Evolutionary conservation across 2,888 invertebrate species (phyloP).

Genomic region (Lochmaea crataegi): DNA sequence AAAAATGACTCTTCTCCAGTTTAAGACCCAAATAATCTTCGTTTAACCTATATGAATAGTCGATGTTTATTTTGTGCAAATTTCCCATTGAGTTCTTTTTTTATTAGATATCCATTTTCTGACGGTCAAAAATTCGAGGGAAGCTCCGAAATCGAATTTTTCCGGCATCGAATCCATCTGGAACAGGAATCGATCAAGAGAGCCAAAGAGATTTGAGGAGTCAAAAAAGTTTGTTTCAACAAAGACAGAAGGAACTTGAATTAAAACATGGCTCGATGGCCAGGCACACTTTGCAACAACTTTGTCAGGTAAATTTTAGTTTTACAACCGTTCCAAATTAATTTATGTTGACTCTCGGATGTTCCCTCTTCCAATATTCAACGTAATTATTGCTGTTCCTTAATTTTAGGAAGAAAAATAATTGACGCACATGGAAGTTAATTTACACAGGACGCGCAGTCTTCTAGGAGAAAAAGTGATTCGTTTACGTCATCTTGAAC

Average conservation of each 20-base stretch:
- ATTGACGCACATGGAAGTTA: slow-evolving; percentile 85
- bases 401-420: slow-evolving; percentile 79
- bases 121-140: slow-evolving; percentile 69
- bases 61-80: no score
- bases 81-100: no score
- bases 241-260: slow-evolving; percentile 70
- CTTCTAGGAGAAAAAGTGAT: slow-evolving; percentile 86
- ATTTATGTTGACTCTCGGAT: no score
- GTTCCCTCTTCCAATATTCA: not conserved
- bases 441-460: slow-evolving; percentile 82
- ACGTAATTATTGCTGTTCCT: no score
- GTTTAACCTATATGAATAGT: no score
- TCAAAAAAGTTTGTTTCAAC: slow-evolving; percentile 76
- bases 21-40: no score
- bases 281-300: slow-evolving; percentile 68
- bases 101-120: slow-evolving; percentile 78
- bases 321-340: no score
- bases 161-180: slow-evolving; percentile 83
- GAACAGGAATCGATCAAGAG: slow-evolving; percentile 86
- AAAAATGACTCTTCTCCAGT: no score
- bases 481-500: slow-evolving; percentile 81
- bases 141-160: slow-evolving; percentile 82
- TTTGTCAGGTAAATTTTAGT: slow-evolving; percentile 65
- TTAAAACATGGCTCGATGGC: slow-evolving; percentile 66
- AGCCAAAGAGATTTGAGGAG: slow-evolving; percentile 79